phyloP scores from a whole-genome alignment of 1,140 invertebrate genomes.

The Luehdorfia chinensis region DNA sequence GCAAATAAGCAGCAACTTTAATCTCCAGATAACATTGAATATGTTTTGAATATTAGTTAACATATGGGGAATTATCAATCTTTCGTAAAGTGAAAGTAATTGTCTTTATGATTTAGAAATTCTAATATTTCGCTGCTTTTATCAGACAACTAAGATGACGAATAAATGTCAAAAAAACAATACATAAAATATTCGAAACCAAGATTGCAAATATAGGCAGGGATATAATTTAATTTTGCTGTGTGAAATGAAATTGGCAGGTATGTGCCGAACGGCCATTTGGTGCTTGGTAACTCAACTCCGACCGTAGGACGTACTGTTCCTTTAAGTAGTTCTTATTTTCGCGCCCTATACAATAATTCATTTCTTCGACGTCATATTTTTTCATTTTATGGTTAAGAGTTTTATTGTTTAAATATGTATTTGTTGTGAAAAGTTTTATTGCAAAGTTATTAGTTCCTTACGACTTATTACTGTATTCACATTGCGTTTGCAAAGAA shows the following conservation, averaged over 20 bases:
- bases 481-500: no score
- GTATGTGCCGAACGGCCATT: conserved; percentile 26
- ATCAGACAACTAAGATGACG: neutral
- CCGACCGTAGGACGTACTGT: conserved; percentile 15
- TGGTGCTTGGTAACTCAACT: conserved; percentile 25
- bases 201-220: conserved; percentile 6
- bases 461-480: no score
- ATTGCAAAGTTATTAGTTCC: conserved; percentile 18
- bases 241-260: conserved; percentile 18
- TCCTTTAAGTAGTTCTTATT: conserved; percentile 37
- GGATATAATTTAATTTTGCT: conserved; percentile 16
- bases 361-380: conserved; percentile 30
- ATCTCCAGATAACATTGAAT: no score
- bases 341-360: conserved; percentile 31
- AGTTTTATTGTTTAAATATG: conserved; percentile 29
- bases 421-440: conserved; percentile 28
- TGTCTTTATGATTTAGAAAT: neutral
- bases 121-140: neutral
- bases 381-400: conserved; percentile 24
- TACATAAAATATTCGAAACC: no score
- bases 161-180: conserved; percentile 16
- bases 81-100: no score
- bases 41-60: no score
- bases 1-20: no score
- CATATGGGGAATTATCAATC: no score